These are phyloP conservation scores for Lasioglossum albipes DNA, from an alignment of 1,140 invertebrate genomes.

Conservation along the genomic window DNA sequence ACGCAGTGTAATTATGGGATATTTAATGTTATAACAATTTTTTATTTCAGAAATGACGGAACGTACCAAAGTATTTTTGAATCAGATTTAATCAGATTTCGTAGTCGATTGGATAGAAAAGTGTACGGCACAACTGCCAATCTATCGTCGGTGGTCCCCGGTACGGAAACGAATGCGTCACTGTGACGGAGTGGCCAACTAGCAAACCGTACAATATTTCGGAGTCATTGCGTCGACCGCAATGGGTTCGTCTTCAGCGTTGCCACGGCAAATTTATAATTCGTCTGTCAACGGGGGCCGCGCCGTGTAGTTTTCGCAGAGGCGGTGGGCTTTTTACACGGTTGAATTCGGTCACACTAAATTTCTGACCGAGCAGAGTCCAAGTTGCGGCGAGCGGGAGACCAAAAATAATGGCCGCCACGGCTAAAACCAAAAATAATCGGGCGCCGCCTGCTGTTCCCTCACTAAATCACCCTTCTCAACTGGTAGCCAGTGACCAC, in stretches of 20 bases:
- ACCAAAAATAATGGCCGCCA: constrained; percentile 74
- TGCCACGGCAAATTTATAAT: constrained; percentile 44
- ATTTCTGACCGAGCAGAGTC: constrained; percentile 64
- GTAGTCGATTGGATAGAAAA: too few relatives aligned
- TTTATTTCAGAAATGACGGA: too few relatives aligned
- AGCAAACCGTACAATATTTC: constrained; percentile 9
- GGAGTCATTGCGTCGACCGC: background rate
- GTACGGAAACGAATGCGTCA: background rate
- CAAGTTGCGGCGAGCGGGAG: constrained; percentile 68
- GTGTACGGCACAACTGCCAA: too few relatives aligned
- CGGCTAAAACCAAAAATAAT: constrained; percentile 78
- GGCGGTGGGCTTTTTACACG: constrained; percentile 52
- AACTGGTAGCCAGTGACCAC: constrained; percentile 58
- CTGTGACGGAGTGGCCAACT: background rate
- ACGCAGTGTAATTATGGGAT: too few relatives aligned
- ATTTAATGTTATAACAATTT: too few relatives aligned
- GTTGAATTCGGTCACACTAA: constrained; percentile 65
- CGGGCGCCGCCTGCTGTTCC: constrained; percentile 74
- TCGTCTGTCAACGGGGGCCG: constrained; percentile 30
- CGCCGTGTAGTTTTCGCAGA: constrained; percentile 39
- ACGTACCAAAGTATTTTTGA: too few relatives aligned
- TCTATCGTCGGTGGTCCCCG: too few relatives aligned
- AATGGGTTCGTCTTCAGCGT: constrained; percentile 20
- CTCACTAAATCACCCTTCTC: constrained; percentile 73
- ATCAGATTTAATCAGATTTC: too few relatives aligned